Evolutionary conservation across 2,797 vertebrate genomes (phyloP).

Genomic region (Clarias pachynema): DNA sequence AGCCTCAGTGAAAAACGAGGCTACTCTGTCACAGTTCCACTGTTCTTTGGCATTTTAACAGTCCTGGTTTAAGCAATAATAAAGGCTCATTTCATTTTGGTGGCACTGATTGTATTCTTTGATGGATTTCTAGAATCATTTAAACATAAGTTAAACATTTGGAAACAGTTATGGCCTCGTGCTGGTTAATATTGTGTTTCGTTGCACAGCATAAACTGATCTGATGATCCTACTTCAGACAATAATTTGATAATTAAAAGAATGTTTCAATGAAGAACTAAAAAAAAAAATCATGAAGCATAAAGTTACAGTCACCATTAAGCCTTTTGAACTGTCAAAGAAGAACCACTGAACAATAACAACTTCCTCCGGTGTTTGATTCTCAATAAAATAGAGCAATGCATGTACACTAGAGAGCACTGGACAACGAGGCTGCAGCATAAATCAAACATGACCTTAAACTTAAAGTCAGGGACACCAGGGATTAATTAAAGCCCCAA

Average conservation of each 20-base stretch:
- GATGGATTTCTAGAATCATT: neutral
- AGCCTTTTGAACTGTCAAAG: neutral
- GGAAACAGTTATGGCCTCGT: neutral
- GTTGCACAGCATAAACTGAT: neutral
- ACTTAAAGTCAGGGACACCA: slow-evolving; percentile 46
- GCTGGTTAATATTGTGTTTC: neutral
- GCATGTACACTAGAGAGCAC: slow-evolving; percentile 9
- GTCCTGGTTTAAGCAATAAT: neutral
- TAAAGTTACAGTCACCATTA: neutral
- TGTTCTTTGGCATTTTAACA: neutral
- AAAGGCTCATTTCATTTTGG: neutral
- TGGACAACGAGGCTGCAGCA: slow-evolving; percentile 32
- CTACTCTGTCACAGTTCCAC: neutral
- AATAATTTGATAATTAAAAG: slow-evolving; percentile 6
- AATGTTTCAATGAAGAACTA: neutral
- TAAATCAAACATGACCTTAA: slow-evolving; percentile 52
- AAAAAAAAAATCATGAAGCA: neutral
- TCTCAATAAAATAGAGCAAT: slow-evolving; percentile 17
- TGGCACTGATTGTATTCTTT: slow-evolving; percentile 9
- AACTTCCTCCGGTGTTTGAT: neutral
- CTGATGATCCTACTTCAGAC: neutral
- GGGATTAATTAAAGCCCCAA: slow-evolving; percentile 60
- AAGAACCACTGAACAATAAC: slow-evolving; percentile 11
- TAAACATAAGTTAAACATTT: slow-evolving; percentile 5
- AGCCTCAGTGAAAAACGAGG: neutral